Base-by-base conservation (phyloP, 2,888 invertebrate species). In the Shargacucullia verbasci region DNA sequence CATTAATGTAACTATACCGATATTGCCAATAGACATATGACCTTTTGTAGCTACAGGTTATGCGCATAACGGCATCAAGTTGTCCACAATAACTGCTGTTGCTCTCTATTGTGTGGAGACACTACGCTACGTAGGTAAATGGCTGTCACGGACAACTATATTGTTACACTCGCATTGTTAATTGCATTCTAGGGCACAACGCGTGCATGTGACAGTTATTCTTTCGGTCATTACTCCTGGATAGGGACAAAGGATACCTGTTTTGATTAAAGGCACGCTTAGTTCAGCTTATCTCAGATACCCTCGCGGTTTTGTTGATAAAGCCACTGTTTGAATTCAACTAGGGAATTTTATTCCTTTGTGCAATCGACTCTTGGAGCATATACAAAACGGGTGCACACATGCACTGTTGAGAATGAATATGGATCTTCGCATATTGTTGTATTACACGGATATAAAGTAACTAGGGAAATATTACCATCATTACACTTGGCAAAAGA, bases 141-240 rank as follows among this genome's bases (percentile, higher is more conserved):
- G 52, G 57, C 70, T 80, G 78, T 76, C 79, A 76, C 65, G 56
- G 70, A 56, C 72, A 75, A 71, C 81, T 76, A 76, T 80, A 79
- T 82, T 76, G 75, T 77, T 75, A 73, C 73, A 72, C 67, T 73
- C 64, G 75, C 72, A 68, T 75, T 79, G 76, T 76, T 84, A 82
- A 83, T 84, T 81, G 76, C 81, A 82, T 80, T 68, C 69, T 68
- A 70, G 68, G 48, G 43, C 59, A 61, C 59, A 50, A 45, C 48
- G 46, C 46, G 40, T 52, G 56, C 52, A 58, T 41, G 47, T 13
- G 40, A 70, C 70, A 61, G 64, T 58, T 71, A 58, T 53, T 60
- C 60, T 46, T 59, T 43, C 47, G 62, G 64, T 67, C 68, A 50
- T 75, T 72, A 72, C 68, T 70, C 71, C 59, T 61, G 46, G 47